Conservation (phyloP, 2,888 invertebrate species). For the Sabatieria punctata region DNA sequence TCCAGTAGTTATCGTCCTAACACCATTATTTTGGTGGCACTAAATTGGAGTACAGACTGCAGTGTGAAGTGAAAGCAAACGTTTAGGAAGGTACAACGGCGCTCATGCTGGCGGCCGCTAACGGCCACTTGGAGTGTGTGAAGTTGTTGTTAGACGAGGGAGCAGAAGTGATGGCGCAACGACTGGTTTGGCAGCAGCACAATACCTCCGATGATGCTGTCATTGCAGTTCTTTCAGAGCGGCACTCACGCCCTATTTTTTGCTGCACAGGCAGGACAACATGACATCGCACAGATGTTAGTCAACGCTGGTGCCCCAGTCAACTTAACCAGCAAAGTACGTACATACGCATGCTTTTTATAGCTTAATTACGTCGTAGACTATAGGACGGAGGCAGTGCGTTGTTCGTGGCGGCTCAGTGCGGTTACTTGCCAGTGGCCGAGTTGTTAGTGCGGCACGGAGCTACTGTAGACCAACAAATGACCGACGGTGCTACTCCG, state of each 20-base stretch:
- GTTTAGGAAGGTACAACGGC: constrained; percentile 84
- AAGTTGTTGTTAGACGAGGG: constrained; percentile 70
- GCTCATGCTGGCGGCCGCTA: constrained; percentile 71
- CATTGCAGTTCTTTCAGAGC: constrained; percentile 59
- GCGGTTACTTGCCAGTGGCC: constrained; percentile 67
- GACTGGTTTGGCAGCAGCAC: no score
- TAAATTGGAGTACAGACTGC: constrained; percentile 3
- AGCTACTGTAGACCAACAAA: constrained; percentile 41
- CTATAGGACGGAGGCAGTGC: constrained; percentile 85
- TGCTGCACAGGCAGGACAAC: constrained; percentile 75
- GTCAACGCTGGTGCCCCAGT: constrained; percentile 49
- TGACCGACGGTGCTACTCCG: constrained; percentile 65
- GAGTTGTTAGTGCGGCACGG: constrained; percentile 53
- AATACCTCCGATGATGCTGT: no score
- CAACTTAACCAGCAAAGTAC: constrained; percentile 35
- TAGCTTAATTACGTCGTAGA: no score
- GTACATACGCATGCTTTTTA: constrained; percentile 12
- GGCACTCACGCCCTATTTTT: constrained; percentile 83
- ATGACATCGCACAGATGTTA: constrained; percentile 59
- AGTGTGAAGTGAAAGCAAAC: constrained; percentile 2
- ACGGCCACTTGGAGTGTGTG: constrained; percentile 72
- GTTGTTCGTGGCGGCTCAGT: constrained; percentile 78
- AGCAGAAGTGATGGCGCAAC: constrained; percentile 64
- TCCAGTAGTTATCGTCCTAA: constrained; percentile 7
- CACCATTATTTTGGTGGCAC: neutral